phyloP scores from a whole-genome alignment of 2,113 vertebrate species.

The Apus apus region DNA sequence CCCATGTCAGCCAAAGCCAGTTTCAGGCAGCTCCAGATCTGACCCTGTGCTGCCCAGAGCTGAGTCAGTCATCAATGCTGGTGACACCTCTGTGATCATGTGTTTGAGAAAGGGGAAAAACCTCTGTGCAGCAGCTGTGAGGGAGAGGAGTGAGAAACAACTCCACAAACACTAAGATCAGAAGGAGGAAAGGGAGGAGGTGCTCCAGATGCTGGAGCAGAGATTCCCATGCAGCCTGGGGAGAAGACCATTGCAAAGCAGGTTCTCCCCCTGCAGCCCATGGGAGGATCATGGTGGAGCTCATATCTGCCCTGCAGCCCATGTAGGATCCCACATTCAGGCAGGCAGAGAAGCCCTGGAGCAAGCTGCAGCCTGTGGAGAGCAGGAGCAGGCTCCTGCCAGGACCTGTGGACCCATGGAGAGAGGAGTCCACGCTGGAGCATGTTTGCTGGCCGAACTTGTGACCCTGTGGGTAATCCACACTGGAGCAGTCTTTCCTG shows the following conservation, averaged over 20 bases:
- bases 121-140: neutral
- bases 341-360: neutral
- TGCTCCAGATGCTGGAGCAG: too few relatives aligned
- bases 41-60: neutral
- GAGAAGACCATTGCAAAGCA: too few relatives aligned
- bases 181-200: too few relatives aligned
- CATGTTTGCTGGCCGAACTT: too few relatives aligned
- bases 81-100: neutral
- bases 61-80: neutral
- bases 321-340: neutral
- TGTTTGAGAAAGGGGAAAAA: too few relatives aligned
- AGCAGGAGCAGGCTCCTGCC: neutral
- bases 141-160: neutral
- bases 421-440: too few relatives aligned
- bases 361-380: neutral
- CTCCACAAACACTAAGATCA: neutral
- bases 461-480: too few relatives aligned
- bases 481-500: too few relatives aligned
- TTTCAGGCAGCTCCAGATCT: neutral
- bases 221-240: neutral
- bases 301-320: neutral
- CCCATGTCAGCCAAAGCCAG: accelerated
- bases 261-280: too few relatives aligned
- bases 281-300: neutral
- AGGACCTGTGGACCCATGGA: too few relatives aligned